Percentiles rank a stretch among this genome's conserved stretches.
Evolutionary conservation across 1,140 invertebrate genomes (phyloP).

Genomic region (Camponotus vicinus): DNA sequence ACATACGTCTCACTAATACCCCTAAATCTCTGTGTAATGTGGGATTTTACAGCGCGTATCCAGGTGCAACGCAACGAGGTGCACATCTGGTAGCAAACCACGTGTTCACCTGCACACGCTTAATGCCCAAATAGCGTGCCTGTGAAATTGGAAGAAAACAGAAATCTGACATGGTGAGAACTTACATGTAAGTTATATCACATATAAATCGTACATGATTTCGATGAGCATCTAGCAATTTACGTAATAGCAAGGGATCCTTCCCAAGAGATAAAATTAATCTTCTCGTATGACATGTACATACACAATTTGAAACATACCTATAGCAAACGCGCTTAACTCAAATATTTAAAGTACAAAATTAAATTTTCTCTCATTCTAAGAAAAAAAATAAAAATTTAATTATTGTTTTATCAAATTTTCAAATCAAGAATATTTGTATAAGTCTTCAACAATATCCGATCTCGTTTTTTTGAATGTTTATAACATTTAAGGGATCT

Average conservation of each 20-base stretch:
- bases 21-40: constrained; percentile 54
- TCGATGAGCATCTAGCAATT: constrained; percentile 25
- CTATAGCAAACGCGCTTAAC: not conserved
- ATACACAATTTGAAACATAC: not conserved
- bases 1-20: constrained; percentile 46
- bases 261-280: constrained; percentile 45
- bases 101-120: constrained; percentile 65
- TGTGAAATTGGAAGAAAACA: constrained; percentile 57
- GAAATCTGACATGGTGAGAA: constrained; percentile 43
- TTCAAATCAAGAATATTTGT: not conserved
- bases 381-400: not conserved
- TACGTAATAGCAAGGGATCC: constrained; percentile 17
- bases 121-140: constrained; percentile 68
- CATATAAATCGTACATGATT: constrained; percentile 19
- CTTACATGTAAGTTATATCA: constrained; percentile 40
- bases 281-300: constrained; percentile 21
- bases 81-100: constrained; percentile 55
- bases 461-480: not conserved
- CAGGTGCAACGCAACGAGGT: constrained; percentile 36
- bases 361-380: not conserved
- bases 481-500: not conserved
- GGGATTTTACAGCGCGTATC: constrained; percentile 54
- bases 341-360: not conserved
- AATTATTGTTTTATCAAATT: not conserved
- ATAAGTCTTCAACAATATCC: not conserved